phyloP scores from a whole-genome alignment of 2,888 invertebrate genomes.

The Troides oblongomaculatus region DNA sequence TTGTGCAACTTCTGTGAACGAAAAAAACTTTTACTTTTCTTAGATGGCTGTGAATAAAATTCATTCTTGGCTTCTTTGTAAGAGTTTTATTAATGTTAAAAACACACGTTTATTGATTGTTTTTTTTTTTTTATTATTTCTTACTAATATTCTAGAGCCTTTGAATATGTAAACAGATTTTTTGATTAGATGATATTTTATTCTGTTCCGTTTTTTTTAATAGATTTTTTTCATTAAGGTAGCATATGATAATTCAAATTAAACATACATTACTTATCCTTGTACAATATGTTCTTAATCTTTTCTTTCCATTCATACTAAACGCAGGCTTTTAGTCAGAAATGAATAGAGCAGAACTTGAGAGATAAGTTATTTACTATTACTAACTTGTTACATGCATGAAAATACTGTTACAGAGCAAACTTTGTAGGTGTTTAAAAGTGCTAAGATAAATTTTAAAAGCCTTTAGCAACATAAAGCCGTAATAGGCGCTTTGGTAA shows the following conservation, averaged over 20 bases:
- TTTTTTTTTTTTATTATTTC: not conserved
- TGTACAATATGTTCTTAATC: not conserved
- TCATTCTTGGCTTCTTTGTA: slow-evolving; percentile 62
- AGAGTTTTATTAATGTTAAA: slow-evolving; percentile 71
- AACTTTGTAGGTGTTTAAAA: slow-evolving; percentile 34
- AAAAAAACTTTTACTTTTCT: slow-evolving; percentile 58
- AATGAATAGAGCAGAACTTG: not conserved
- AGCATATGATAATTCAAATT: no score
- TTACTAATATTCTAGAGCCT: no score
- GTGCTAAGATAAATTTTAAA: slow-evolving; percentile 21
- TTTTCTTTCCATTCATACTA: not conserved
- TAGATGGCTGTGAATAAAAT: slow-evolving; percentile 53
- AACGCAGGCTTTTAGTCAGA: not conserved
- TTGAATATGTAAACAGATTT: not conserved
- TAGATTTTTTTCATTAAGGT: not conserved
- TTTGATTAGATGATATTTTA: no score
- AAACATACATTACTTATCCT: no score
- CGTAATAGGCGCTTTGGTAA: slow-evolving; percentile 19
- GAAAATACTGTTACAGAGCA: slow-evolving; percentile 11
- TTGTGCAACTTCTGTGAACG: slow-evolving; percentile 65
- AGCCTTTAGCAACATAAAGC: slow-evolving; percentile 10
- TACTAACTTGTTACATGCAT: slow-evolving; percentile 2
- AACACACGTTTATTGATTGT: slow-evolving; percentile 44
- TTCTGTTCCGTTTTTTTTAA: not conserved
- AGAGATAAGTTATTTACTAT: not conserved